Evolutionary conservation across 2,113 vertebrate species (phyloP), one percentile per base, ranked within the genome.

Genomic region (Eclectus roratus): DNA sequence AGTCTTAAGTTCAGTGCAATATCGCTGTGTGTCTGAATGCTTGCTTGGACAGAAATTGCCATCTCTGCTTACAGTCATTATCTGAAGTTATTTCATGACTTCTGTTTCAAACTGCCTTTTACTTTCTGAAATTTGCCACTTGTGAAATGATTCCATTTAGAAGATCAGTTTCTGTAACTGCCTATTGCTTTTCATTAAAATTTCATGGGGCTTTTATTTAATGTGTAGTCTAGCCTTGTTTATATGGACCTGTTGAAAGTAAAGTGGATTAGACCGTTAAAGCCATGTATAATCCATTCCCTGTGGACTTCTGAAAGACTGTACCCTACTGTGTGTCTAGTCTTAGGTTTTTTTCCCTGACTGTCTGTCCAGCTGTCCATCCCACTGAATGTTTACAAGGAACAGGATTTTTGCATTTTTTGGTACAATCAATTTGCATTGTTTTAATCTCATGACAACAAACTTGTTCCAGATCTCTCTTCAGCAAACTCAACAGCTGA

Each of bases 141-240:
- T 79, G 60, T 39, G 80, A 88, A 88, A 49, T 84, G 33, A 74
- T 80, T 88, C 83, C 52, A 39, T 88, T 84, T 63, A 80, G 76
- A 55, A 95, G 92, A 80, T 93, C 52, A 65, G 55, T 88, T 94
- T 93, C 66, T 92, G 72, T 80, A 68, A 50, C 64, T 91, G 68
- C 69, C 43, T 91, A 86, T 88, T 78, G 72, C 83, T 88, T 86
- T 94, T 86, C 72, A 91, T 84, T 86, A 71, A 73, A 78, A 93
- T 93, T 95, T 97, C 86, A 93, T 47, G 52, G 86, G 69, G 69
- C 47, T 94, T 92, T 93, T 92, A 81, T 94, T 95, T 91, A 92
- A 86, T 56, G 9, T 43, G 71, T 60, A 21, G 6, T 88, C 72
- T 60, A 73, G 77, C 60, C 77, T 92, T 95, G 86, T 93, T 95